Percentiles rank a stretch among this genome's conserved stretches.
Evolutionary conservation across 2,797 vertebrate genomes (phyloP).

Genomic region (Hypotaenidia philippensis): DNA sequence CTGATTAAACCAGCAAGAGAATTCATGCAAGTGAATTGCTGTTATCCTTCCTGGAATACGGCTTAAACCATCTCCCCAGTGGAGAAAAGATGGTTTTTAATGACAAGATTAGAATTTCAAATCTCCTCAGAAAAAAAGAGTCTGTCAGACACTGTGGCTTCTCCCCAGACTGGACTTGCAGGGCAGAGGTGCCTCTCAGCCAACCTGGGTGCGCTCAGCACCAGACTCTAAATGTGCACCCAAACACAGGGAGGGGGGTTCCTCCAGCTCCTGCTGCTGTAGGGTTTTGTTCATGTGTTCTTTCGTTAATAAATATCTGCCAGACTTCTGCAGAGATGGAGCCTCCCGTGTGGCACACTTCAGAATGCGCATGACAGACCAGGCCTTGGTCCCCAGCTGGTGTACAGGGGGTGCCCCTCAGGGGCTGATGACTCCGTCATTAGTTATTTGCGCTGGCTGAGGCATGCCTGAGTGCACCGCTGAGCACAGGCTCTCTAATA

Average conservation of each 20-base stretch:
- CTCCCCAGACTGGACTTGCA: not conserved
- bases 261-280: not conserved
- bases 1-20: constrained; percentile 42
- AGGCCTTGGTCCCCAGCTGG: constrained; percentile 15
- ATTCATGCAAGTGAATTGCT: not conserved
- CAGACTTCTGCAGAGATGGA: not conserved
- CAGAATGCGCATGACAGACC: not conserved
- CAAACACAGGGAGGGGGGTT: rapidly evolving
- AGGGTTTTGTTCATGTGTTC: not conserved
- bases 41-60: constrained; percentile 19
- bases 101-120: constrained; percentile 20
- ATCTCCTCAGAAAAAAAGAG: not conserved
- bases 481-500: not conserved
- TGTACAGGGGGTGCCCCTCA: not conserved
- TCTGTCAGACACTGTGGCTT: not conserved
- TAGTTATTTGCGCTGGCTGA: not conserved
- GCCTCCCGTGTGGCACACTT: not conserved
- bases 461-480: not conserved
- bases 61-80: not conserved
- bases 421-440: not conserved
- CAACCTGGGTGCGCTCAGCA: not conserved
- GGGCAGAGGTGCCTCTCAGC: not conserved
- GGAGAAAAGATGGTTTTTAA: constrained; percentile 5
- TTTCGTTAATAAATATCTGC: not conserved
- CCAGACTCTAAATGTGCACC: not conserved